Evolutionary conservation across 2,888 invertebrate genomes (phyloP).

Genomic region (Salticus scenicus): DNA sequence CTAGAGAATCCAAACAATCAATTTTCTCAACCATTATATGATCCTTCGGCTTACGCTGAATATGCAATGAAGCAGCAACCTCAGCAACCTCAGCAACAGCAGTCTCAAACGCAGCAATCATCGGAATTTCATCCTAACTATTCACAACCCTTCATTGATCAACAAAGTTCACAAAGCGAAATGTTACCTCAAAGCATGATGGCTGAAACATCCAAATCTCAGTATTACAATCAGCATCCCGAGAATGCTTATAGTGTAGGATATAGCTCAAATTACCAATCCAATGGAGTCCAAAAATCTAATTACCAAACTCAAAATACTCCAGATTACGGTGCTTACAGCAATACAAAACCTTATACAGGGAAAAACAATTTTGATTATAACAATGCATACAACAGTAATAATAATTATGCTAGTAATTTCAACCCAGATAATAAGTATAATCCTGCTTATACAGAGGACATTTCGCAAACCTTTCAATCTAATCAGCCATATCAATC

Average conservation of each 20-base stretch:
- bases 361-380: slow-evolving; percentile 34
- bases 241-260: slow-evolving; percentile 19
- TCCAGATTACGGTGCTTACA: too few species aligned
- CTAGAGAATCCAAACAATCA: background rate
- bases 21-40: slow-evolving; percentile 45
- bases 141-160: slow-evolving; percentile 10
- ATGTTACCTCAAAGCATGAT: background rate
- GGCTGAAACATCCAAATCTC: slow-evolving; percentile 38
- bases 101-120: background rate
- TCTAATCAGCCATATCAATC: background rate
- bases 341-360: too few species aligned
- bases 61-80: slow-evolving; percentile 32
- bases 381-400: slow-evolving; percentile 21
- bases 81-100: background rate
- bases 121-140: background rate
- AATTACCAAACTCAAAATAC: slow-evolving; percentile 20
- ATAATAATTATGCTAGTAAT: slow-evolving; percentile 2
- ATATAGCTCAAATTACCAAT: slow-evolving; percentile 14
- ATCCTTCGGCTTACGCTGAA: slow-evolving; percentile 42
- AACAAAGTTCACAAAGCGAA: background rate
- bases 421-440: background rate
- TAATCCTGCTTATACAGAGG: background rate
- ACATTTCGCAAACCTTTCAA: background rate
- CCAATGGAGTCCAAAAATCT: slow-evolving; percentile 15
- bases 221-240: slow-evolving; percentile 34